phyloP scores from a whole-genome alignment of 2,888 invertebrate genomes.

The Zaprionus bogoriensis region DNA sequence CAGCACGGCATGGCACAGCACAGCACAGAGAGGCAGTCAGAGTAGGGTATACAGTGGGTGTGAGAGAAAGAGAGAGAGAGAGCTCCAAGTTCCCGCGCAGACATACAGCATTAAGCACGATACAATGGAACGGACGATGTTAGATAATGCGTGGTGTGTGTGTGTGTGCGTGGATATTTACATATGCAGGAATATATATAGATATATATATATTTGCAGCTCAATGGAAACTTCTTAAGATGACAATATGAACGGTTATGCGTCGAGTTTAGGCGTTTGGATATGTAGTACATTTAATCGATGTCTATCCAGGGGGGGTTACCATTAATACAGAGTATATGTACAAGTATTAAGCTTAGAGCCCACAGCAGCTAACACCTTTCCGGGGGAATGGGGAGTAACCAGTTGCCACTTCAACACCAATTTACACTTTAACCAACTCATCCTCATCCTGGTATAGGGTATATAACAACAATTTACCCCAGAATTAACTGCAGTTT shows the following conservation, averaged over 20 bases:
- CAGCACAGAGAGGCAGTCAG: background rate
- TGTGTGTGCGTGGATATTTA: background rate
- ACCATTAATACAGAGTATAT: constrained; percentile 24
- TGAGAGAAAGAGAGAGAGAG: constrained; percentile 9
- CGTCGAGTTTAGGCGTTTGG: background rate
- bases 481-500: background rate
- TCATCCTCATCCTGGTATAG: too few species aligned
- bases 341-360: constrained; percentile 17
- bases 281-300: background rate
- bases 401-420: background rate
- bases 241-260: constrained; percentile 29
- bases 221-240: background rate
- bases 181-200: background rate
- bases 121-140: constrained; percentile 11
- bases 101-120: constrained; percentile 41
- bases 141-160: constrained; percentile 9
- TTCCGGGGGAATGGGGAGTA: background rate
- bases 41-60: background rate
- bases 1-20: too few species aligned
- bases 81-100: constrained; percentile 27
- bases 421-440: too few species aligned
- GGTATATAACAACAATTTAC: too few species aligned
- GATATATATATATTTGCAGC: background rate
- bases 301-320: constrained; percentile 16
- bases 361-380: constrained; percentile 16